A percentile compares a stretch with the other conserved stretches of the same genome.
These are phyloP conservation scores for Acanthopagrus latus DNA, from an alignment of 2,797 vertebrate species.

Conservation along the genomic window DNA sequence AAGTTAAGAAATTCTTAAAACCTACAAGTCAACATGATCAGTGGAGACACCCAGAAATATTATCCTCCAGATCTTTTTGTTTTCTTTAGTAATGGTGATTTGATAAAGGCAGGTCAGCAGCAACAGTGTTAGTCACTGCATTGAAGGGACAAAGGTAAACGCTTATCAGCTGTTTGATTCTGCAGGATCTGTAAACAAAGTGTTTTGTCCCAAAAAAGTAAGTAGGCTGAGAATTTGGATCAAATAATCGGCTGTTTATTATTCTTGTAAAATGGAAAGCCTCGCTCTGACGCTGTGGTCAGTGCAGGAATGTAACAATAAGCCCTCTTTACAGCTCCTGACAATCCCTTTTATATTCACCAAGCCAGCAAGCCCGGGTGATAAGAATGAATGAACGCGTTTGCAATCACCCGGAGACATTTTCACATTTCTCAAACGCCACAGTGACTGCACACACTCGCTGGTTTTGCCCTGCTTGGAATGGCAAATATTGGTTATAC, in stretches of 20 bases:
- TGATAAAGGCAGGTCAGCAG: slow-evolving; percentile 57
- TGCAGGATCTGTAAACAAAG: slow-evolving; percentile 78
- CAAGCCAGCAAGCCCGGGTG: slow-evolving; percentile 35
- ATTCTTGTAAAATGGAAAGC: slow-evolving; percentile 41
- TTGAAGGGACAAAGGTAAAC: slow-evolving; percentile 82
- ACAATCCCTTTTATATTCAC: slow-evolving; percentile 53
- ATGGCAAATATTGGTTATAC: slow-evolving; percentile 36
- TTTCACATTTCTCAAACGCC: slow-evolving; percentile 47
- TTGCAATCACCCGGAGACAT: slow-evolving; percentile 41
- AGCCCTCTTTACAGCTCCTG: slow-evolving; percentile 62
- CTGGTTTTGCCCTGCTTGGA: slow-evolving; percentile 3
- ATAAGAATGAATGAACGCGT: slow-evolving; percentile 67
- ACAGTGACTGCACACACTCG: slow-evolving; percentile 5
- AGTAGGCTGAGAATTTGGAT: slow-evolving; percentile 61
- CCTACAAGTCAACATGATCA: not conserved
- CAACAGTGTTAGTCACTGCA: slow-evolving; percentile 52
- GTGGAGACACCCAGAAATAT: slow-evolving; percentile 16
- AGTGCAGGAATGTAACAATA: slow-evolving; percentile 64
- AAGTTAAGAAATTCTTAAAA: not conserved
- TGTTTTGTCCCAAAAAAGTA: slow-evolving; percentile 68
- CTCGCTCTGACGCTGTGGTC: slow-evolving; percentile 48
- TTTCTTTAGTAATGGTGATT: slow-evolving; percentile 52
- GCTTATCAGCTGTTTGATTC: slow-evolving; percentile 78
- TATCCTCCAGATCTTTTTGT: slow-evolving; percentile 38
- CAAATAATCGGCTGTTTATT: slow-evolving; percentile 54